Evolutionary conservation across 2,888 invertebrate species (phyloP).

Genomic region (Adineta ricciae): DNA sequence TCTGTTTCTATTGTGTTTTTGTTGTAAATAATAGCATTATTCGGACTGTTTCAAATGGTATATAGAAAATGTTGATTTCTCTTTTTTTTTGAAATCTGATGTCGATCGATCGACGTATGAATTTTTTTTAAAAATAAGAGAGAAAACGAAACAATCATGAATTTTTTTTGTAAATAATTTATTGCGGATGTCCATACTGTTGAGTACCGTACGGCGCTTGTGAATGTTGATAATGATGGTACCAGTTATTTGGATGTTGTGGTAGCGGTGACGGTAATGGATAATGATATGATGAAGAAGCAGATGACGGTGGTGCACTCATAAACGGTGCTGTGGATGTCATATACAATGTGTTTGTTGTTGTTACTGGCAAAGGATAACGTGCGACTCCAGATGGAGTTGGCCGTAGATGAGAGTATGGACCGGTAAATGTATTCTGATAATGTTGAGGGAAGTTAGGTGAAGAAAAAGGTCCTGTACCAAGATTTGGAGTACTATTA

Average conservation of each 20-base stretch:
- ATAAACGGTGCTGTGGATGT: constrained; percentile 17
- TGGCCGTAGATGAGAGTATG: background rate
- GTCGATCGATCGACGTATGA: background rate
- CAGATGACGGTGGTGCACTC: background rate
- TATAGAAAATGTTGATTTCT: too few species aligned
- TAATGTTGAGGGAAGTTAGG: background rate
- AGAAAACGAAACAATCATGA: background rate
- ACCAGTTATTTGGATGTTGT: background rate
- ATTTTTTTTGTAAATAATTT: background rate
- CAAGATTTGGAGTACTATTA: background rate
- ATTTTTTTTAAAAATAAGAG: background rate
- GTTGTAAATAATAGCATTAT: too few species aligned
- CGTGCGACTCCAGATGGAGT: background rate
- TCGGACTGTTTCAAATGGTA: too few species aligned
- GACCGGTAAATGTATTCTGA: background rate
- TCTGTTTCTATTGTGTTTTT: too few species aligned
- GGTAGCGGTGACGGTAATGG: background rate
- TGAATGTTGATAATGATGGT: background rate
- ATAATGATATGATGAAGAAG: background rate
- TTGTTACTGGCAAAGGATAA: background rate
- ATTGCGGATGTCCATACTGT: background rate
- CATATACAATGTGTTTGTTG: background rate
- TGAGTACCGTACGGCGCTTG: background rate
- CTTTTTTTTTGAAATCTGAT: background rate
- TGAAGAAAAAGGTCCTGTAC: background rate